Evolutionary conservation across 1,140 invertebrate species (phyloP).

Genomic region (Euwallacea fornicatus): DNA sequence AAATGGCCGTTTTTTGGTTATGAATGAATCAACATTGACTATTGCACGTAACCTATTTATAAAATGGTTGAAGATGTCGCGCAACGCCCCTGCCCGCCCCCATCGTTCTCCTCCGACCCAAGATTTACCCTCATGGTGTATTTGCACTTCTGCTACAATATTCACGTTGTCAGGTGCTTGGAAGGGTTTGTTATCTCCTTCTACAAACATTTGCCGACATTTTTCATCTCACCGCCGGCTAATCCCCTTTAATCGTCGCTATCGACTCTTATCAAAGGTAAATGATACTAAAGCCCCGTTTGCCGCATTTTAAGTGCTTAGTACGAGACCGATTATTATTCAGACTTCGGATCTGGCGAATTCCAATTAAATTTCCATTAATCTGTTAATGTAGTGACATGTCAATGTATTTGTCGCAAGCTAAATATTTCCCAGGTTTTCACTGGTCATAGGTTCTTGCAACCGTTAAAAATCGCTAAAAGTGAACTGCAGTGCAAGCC

Average conservation of each 20-base stretch:
- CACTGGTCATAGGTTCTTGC: too few species aligned
- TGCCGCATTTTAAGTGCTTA: slow-evolving; percentile 22
- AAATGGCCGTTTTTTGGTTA: not conserved
- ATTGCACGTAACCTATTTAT: too few species aligned
- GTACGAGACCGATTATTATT: not conserved
- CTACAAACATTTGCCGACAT: slow-evolving; percentile 41
- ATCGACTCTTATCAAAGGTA: slow-evolving; percentile 42
- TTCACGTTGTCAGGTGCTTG: slow-evolving; percentile 41
- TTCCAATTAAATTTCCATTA: too few species aligned
- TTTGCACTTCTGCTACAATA: slow-evolving; percentile 34
- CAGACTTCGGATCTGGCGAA: too few species aligned
- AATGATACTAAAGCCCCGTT: slow-evolving; percentile 32
- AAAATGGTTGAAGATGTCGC: too few species aligned
- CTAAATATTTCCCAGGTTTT: too few species aligned
- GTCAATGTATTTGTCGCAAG: too few species aligned
- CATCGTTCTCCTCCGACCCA: not conserved
- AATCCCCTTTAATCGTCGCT: slow-evolving; percentile 41
- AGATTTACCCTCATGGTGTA: slow-evolving; percentile 23
- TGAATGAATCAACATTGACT: too few species aligned
- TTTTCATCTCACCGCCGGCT: slow-evolving; percentile 40
- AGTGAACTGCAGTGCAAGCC: too few species aligned
- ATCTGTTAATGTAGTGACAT: too few species aligned
- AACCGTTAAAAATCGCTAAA: too few species aligned
- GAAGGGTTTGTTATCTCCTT: slow-evolving; percentile 36
- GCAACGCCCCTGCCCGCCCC: too few species aligned